Evolutionary conservation across 2,113 vertebrate species (phyloP).

Genomic region (Carassius carassius): DNA sequence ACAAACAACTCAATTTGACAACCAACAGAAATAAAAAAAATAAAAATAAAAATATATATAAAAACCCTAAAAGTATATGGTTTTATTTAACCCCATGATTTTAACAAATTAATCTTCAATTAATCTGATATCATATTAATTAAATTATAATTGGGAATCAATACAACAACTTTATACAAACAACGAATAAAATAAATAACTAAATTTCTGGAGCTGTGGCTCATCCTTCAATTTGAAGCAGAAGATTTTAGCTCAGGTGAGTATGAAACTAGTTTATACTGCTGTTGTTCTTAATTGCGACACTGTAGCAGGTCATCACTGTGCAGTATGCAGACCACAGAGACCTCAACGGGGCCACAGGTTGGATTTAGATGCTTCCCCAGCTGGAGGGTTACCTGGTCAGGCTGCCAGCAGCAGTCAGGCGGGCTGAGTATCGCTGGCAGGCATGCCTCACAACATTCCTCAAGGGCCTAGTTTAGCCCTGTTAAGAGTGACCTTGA

Average conservation of each 20-base stretch:
- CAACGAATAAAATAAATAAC: no score
- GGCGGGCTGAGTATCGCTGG: conserved; percentile 51
- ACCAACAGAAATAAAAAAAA: no score
- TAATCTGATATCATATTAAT: no score
- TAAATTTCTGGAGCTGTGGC: no score
- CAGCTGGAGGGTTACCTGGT: conserved; percentile 53
- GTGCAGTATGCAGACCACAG: conserved; percentile 49
- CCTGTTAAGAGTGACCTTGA: conserved; percentile 72
- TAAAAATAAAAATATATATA: no score
- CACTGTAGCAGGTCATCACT: conserved; percentile 43
- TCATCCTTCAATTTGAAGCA: no score
- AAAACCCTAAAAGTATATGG: no score
- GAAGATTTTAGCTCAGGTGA: not conserved
- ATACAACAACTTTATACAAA: no score
- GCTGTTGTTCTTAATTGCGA: conserved; percentile 19
- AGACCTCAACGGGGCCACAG: conserved; percentile 51
- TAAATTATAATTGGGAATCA: no score
- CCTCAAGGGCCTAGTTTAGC: conserved; percentile 66
- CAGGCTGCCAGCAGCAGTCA: conserved; percentile 52
- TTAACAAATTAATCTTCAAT: no score
- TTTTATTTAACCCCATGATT: no score
- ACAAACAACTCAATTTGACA: not conserved
- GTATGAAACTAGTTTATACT: conserved; percentile 2
- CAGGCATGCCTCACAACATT: conserved; percentile 61
- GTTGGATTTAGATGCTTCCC: conserved; percentile 47